Base-by-base conservation (phyloP, 2,888 invertebrate genomes). In the Acrobasis repandana region DNA sequence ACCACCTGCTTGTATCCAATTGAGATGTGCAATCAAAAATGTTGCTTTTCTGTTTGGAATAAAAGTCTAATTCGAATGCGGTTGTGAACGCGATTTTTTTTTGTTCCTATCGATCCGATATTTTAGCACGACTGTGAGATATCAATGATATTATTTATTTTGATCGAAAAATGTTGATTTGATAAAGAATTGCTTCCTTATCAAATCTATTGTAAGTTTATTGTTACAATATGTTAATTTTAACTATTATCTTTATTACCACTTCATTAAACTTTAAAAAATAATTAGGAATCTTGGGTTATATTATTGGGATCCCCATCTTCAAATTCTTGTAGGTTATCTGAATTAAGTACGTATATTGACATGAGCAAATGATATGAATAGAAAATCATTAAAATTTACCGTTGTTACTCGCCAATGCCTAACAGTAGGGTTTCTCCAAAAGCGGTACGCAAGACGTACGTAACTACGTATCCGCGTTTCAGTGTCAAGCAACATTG, bases 1-100 rank as follows among this genome's bases (percentile, higher is more conserved):
- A 65, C 51, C 73, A 73, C 73, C 73, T 73, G 73, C 72, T 64
- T 67, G n/a, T 14, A 58, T 58, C 48, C 34, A 58, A 34, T 57
- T 2, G 2, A 18, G 34, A 33, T 33, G 34, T 48, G 36, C 34
- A 48, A 6, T 34, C 48, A 15, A 58, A 48, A 58, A 48, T 18
- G 36, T 5, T 14, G 6, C 57, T 58, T 34, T 16, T 36, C 3
- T 6, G 15, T 1, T 33, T 36, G 16, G 14, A 9, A 58, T 48
- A 48, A 58, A 48, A 58, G 16, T 48, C 34, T 9, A 34, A 58
- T 34, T 58, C 14, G 48, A 57, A 47, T 47, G 60, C 50, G 36
- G 18, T 1, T 8, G n/a, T 16, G 8, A 9, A 43, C 8, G 54
- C 38, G 11, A 16, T 48, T 58, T 58, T 48, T 46, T 46, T 18